Conservation (phyloP, 2,113 vertebrate species). For the Siniperca chuatsi region DNA sequence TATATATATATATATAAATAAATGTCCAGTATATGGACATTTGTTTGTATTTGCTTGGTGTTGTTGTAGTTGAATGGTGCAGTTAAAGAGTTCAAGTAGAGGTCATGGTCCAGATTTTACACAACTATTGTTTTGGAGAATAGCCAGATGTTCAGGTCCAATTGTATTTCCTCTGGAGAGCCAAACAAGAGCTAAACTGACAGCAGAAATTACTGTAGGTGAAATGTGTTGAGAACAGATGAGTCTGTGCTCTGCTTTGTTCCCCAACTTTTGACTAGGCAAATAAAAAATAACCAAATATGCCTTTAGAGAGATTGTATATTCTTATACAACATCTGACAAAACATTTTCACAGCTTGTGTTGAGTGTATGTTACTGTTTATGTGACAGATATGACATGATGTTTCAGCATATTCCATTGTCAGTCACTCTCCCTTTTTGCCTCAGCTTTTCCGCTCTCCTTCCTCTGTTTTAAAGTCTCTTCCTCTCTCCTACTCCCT, state of each 20-base stretch:
- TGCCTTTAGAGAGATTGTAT: neutral
- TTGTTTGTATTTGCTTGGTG: neutral
- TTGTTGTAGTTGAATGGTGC: neutral
- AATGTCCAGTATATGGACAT: neutral
- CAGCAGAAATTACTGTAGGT: neutral
- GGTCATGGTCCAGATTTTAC: constrained; percentile 20
- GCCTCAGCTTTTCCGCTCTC: constrained; percentile 23
- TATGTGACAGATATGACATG: constrained; percentile 31
- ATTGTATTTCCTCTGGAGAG: constrained; percentile 19
- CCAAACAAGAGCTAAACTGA: constrained; percentile 28
- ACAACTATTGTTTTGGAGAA: constrained; percentile 43
- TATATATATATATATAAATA: too few relatives aligned
- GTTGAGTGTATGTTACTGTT: neutral
- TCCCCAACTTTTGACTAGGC: neutral
- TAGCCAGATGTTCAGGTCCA: constrained; percentile 34
- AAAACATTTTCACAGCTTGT: constrained; percentile 25
- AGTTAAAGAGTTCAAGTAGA: constrained; percentile 6
- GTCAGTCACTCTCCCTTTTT: constrained; percentile 57
- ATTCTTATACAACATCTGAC: neutral
- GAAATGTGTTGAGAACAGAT: neutral
- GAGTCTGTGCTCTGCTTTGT: neutral
- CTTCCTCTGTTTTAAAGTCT: constrained; percentile 51
- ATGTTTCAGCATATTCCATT: constrained; percentile 53
- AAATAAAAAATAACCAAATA: constrained; percentile 20
- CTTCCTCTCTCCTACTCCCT: constrained; percentile 42